Evolutionary conservation across 2,888 invertebrate genomes (phyloP), one percentile per base, ranked within the genome.

Genomic region (Ectobius pallidus): DNA sequence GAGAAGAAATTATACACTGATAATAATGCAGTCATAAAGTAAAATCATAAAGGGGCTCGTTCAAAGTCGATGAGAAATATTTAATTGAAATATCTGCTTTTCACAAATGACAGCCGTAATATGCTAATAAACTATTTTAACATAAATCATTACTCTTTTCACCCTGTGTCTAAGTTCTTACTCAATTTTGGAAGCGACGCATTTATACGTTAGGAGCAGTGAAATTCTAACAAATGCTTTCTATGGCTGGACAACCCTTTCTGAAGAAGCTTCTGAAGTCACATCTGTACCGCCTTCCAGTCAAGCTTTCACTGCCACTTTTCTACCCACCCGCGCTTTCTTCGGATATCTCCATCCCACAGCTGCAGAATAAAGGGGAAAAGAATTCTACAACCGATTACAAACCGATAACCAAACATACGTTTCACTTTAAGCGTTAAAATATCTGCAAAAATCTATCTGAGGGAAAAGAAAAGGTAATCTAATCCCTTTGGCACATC

Each of bases 231-330:
- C 9, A 6, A 18, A 18, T n/a, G n/a, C 1, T 3, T 18, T 44
- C 0, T 44, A 18, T 18, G 18, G 46, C 18, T 6, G 22, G 22
- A 25, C 9, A 25, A 22, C 9, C 25, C 1, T 52, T 0, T 16
- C 20, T 25, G 2, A 52, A 9, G 52, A 25, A 52, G 11, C 1
- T 7, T 46, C 18, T 2, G 9, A 52, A 11, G 2, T 1, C 7
- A 20, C 1, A 22, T 22, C 9, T 52, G 52, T 18, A 20, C 52
- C 20, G 25, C 52, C 25, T 22, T 52, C n/a, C 9, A 22, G 14
- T 25, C 34, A 16, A 25, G 58, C 58, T 58, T 58, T 58, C 58
- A 58, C 58, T 30, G 58, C 58, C 6, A 58, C 30, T 58, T 58
- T 9, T 14, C 16, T 25, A 22, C 30, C 58, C 58, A 32, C 58